A percentile compares a stretch with the other conserved stretches of the same genome.
These are phyloP conservation scores for Spilarctia lutea DNA, from an alignment of 2,888 invertebrate species.

Conservation along the genomic window DNA sequence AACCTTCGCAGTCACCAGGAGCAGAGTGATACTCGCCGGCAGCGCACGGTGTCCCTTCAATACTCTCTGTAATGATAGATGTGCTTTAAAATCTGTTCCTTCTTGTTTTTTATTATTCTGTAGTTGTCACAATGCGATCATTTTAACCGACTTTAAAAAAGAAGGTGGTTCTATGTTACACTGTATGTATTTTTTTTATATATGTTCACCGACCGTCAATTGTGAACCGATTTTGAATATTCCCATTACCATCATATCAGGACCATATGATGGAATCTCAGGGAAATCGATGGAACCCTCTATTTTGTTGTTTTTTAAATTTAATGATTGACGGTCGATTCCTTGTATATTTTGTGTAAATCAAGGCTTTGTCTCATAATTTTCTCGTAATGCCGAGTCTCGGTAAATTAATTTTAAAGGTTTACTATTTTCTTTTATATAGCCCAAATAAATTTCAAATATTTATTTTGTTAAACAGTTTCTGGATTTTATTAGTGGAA, in stretches of 20 bases:
- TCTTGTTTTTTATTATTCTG: not conserved
- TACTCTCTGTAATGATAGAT: conserved; percentile 74
- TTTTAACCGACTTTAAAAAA: too few species aligned
- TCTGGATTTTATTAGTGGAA: not conserved
- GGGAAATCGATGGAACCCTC: too few species aligned
- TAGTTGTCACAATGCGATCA: not conserved
- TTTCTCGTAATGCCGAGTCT: too few species aligned
- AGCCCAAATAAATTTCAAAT: not conserved
- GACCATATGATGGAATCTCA: too few species aligned
- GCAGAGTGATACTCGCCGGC: conserved; percentile 87
- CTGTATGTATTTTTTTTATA: too few species aligned
- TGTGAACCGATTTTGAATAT: too few species aligned
- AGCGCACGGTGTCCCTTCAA: conserved; percentile 76
- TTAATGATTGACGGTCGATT: not conserved
- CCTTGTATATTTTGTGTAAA: not conserved
- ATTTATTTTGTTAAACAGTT: not conserved
- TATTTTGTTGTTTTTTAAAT: too few species aligned
- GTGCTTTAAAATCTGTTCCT: not conserved
- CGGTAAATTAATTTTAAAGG: not conserved
- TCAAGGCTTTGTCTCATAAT: not conserved
- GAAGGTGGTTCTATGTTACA: too few species aligned
- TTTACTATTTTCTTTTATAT: not conserved
- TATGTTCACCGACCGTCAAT: too few species aligned
- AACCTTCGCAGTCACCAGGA: conserved; percentile 90
- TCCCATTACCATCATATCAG: too few species aligned